Evolutionary conservation across 2,797 vertebrate species (phyloP).

Genomic region (Sciaenops ocellatus): DNA sequence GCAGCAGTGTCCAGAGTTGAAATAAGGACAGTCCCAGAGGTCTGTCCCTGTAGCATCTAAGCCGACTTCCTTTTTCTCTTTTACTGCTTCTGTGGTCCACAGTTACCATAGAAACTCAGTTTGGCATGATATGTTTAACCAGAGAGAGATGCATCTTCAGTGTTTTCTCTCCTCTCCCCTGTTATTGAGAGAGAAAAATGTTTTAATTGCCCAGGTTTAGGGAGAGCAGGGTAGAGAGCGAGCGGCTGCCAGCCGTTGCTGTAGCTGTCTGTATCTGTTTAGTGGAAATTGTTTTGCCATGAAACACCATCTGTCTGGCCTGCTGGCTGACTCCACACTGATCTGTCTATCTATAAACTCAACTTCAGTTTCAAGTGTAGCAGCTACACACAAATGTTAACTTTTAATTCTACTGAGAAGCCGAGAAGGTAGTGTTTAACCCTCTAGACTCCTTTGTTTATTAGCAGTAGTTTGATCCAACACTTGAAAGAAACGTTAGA

Average conservation of each 20-base stretch:
- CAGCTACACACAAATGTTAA: constrained; percentile 5
- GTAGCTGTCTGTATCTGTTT: constrained; percentile 53
- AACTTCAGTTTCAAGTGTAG: constrained; percentile 59
- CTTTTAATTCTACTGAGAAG: not conserved
- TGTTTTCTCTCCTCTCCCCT: constrained; percentile 60
- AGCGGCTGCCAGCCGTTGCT: constrained; percentile 33
- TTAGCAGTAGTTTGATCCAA: too few species aligned
- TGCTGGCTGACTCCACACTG: constrained; percentile 65
- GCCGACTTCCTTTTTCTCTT: constrained; percentile 21
- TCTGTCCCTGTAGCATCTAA: constrained; percentile 28
- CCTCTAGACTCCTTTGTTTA: too few species aligned
- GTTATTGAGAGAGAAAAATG: constrained; percentile 65
- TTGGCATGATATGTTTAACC: constrained; percentile 51
- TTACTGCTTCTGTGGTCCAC: constrained; percentile 21
- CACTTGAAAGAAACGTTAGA: too few species aligned
- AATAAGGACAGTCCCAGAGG: constrained; percentile 29
- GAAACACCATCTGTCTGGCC: constrained; percentile 60
- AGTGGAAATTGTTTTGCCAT: constrained; percentile 57
- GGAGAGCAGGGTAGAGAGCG: constrained; percentile 35
- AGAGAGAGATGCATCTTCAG: constrained; percentile 49
- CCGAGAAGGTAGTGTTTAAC: not conserved
- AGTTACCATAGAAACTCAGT: constrained; percentile 65
- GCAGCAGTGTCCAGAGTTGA: constrained; percentile 28
- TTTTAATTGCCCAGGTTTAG: constrained; percentile 79
- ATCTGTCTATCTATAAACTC: constrained; percentile 68